These are phyloP conservation scores for Sorex araneus DNA, from an alignment of 2,113 vertebrate species.

Conservation along the genomic window DNA sequence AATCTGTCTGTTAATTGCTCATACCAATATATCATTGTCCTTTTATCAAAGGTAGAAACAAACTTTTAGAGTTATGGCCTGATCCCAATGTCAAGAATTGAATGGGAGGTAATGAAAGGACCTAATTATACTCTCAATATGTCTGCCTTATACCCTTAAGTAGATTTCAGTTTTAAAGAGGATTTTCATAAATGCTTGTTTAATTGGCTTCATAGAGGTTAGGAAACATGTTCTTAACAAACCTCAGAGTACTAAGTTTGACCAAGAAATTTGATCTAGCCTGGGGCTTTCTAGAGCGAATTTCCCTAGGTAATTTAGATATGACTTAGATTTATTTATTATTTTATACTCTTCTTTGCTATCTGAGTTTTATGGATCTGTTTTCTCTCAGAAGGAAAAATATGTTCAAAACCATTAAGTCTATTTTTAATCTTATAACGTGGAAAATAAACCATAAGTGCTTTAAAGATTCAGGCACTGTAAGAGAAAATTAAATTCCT, in stretches of 20 bases:
- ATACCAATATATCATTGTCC: not conserved
- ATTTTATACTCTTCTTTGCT: not conserved
- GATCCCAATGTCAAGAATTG: not conserved
- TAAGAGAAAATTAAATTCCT: conserved; percentile 49
- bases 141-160: not conserved
- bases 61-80: not conserved
- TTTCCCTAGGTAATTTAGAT: conserved; percentile 32
- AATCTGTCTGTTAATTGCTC: not conserved
- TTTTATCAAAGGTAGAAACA: not conserved
- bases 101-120: not conserved
- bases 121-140: not conserved
- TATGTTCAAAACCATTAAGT: not conserved
- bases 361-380: conserved; percentile 3
- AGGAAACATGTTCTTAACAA: not conserved
- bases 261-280: not conserved
- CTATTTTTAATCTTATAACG: conserved; percentile 48
- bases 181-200: not conserved
- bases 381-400: conserved; percentile 30
- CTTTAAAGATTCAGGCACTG: conserved; percentile 32
- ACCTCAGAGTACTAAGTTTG: not conserved
- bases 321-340: conserved; percentile 8
- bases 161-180: not conserved
- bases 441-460: conserved; percentile 32
- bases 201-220: conserved; percentile 1
- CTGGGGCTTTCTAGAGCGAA: not conserved